Evolutionary conservation across 1,140 invertebrate genomes (phyloP).

Genomic region (Rhizoglyphus robini): DNA sequence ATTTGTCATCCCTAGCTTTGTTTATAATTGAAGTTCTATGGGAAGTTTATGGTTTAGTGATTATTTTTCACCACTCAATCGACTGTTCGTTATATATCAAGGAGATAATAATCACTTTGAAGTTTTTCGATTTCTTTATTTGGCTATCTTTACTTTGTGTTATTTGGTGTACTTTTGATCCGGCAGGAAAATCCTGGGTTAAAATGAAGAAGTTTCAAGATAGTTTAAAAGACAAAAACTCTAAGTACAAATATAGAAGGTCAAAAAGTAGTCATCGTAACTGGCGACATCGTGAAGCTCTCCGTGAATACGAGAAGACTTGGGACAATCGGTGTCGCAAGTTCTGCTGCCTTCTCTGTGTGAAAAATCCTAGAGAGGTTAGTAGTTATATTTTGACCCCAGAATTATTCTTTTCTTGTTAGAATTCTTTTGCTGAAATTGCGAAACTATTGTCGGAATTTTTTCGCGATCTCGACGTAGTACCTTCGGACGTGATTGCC

Average conservation of each 20-base stretch:
- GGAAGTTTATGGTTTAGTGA: constrained; percentile 57
- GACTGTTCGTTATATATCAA: constrained; percentile 50
- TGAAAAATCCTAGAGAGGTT: constrained; percentile 52
- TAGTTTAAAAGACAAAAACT: constrained; percentile 58
- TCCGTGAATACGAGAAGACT: constrained; percentile 73
- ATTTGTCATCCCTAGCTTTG: constrained; percentile 38
- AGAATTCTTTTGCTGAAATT: constrained; percentile 73
- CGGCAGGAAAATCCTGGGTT: constrained; percentile 76
- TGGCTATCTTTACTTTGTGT: constrained; percentile 56
- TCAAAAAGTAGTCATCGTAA: constrained; percentile 64
- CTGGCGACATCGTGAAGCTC: constrained; percentile 77
- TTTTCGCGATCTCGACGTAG: constrained; percentile 78
- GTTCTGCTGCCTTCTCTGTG: constrained; percentile 70
- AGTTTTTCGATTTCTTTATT: constrained; percentile 64
- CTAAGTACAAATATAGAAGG: constrained; percentile 55
- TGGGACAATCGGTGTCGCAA: constrained; percentile 73
- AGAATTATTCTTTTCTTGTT: constrained; percentile 25
- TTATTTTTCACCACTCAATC: constrained; percentile 54
- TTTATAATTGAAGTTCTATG: constrained; percentile 59
- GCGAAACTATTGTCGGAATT: constrained; percentile 72
- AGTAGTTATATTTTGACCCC: constrained; percentile 3
- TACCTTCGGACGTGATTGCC: constrained; percentile 74
- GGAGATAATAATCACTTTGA: constrained; percentile 59
- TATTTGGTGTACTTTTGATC: constrained; percentile 74
- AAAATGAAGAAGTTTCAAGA: constrained; percentile 82